Base-by-base conservation (phyloP, 53 echinoderm and acorn worm species). In the Stichopus horrens region DNA sequence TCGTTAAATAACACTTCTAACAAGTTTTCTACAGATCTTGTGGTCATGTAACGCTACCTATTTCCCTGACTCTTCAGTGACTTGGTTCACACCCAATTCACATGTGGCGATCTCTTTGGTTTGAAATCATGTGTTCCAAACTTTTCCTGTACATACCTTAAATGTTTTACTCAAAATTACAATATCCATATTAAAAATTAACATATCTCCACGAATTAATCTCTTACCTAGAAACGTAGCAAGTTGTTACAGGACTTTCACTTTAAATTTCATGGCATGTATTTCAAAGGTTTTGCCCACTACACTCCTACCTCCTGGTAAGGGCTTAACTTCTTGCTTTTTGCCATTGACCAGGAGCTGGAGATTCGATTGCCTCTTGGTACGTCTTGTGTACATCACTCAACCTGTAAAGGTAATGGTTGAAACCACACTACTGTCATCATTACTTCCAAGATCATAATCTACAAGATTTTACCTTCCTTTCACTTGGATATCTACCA, bases 1-100 rank as follows among this genome's bases (percentile, higher is more conserved):
- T 52, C 76, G 79, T 37, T 91, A 91, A 7, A 91, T 74, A 4
- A 91, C 75, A 63, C 91, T 91, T 11, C 88, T 81, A 71, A 77
- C 73, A 5, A 90, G 86, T 63, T 86, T 86, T 54, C 90, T 86
- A 52, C 86, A 90, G 57, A 58, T 54, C 9, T 56, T 83, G 74
- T 57, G 85, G 54, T 90, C 86, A n/a, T 10, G 53, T 20, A 73
- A 76, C 57, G 14, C 5, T n/a, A 8, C 8, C 63, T 58, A n/a
- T 52, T 6, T 51, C 14, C 76, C 56, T 8, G 21, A 54, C 76
- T 75, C 76, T 19, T 76, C 58, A 57, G 22, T 76, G 59, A 37
- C 14, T 54, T 58, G 55, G 13, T 88, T 88, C 65, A 23, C 59
- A 18, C 83, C 63, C 20, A 60, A 58, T 83, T 83, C 63, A 21